Evolutionary conservation across 2,113 vertebrate genomes (phyloP), one percentile per base, ranked within the genome.

Genomic region (Cyanoliseus patagonus): DNA sequence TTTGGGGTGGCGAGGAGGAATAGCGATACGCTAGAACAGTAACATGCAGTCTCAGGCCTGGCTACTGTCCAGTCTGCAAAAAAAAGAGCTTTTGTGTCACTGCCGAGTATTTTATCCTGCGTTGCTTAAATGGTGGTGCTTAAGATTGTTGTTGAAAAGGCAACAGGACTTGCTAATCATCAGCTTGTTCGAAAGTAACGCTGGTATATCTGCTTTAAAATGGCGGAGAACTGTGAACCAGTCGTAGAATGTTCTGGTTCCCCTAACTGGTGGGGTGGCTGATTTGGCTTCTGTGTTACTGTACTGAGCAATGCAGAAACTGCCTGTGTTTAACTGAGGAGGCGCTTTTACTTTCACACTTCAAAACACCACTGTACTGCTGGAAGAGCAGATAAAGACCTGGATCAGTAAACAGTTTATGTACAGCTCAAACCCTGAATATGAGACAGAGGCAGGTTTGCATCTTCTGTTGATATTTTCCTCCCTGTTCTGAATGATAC

Each of bases 41-140:
- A 19, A 4, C 6, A 1, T 18, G 55, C 10, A 1, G 7, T 19
- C 63, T 24, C 44, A 6, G 24, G 8, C 12, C 24, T 17, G 35
- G 33, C 13, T 28, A 3, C 19, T 1, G 9, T 5, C 46, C 19
- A 28, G 11, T 2, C 4, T 35, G 73, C 11, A 44, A 44, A 18
- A 24, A 39, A 44, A 47, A 59, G 7, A 23, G 13, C 6, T 23
- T 24, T 28, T 39, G 0, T n/a, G 1, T 44, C 12, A 1, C 24
- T 37, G 23, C 4, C 1, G 4, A 33, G 1, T 3, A 2, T 0
- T 20, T 30, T 14, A 2, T 28, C 1, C 3, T 24, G 0, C 7
- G 4, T 13, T 23, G 6, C 4, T 53, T 52, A 28, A 28, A 13
- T 5, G 18, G 28, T 4, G 18, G 3, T 28, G 17, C 9, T 17